Evolutionary conservation across 1,140 invertebrate species (phyloP).

Genomic region (Pristionchus pacificus): DNA sequence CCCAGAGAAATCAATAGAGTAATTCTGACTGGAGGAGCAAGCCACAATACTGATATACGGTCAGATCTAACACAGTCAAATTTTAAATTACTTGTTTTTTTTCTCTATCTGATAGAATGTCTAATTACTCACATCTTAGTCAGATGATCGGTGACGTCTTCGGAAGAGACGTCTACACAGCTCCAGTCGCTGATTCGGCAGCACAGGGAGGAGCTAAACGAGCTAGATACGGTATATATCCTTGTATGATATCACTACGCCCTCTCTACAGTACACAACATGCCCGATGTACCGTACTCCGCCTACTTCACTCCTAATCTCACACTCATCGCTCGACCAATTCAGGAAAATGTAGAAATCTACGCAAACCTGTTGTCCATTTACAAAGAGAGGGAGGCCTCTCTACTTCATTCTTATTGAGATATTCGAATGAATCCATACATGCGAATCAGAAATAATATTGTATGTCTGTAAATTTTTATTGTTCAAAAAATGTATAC

Average conservation of each 20-base stretch:
- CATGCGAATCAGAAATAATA: too few relatives aligned
- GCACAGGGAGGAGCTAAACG: constrained; percentile 35
- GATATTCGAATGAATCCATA: too few relatives aligned
- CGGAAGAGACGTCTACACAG: constrained; percentile 21
- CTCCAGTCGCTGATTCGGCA: constrained; percentile 27
- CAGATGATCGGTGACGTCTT: constrained; percentile 38
- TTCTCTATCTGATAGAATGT: constrained; percentile 3
- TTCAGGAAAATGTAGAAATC: constrained; percentile 10
- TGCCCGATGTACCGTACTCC: not conserved
- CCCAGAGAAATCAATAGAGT: constrained; percentile 2
- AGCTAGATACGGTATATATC: constrained; percentile 56
- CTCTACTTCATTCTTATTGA: too few relatives aligned
- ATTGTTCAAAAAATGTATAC: too few relatives aligned
- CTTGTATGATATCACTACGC: not conserved
- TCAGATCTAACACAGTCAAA: too few relatives aligned
- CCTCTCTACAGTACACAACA: constrained; percentile 5
- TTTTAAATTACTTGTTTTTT: too few relatives aligned
- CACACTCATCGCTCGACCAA: constrained; percentile 4
- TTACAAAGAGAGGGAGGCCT: constrained; percentile 11
- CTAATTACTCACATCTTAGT: constrained; percentile 7
- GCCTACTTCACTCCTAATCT: constrained; percentile 4
- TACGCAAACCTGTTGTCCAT: constrained; percentile 15
- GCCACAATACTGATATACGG: not conserved
- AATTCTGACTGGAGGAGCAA: not conserved
- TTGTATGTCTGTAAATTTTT: too few relatives aligned